These are phyloP conservation scores for Cecidostiba fungosa DNA, from an alignment of 2,888 invertebrate genomes.

Conservation along the genomic window DNA sequence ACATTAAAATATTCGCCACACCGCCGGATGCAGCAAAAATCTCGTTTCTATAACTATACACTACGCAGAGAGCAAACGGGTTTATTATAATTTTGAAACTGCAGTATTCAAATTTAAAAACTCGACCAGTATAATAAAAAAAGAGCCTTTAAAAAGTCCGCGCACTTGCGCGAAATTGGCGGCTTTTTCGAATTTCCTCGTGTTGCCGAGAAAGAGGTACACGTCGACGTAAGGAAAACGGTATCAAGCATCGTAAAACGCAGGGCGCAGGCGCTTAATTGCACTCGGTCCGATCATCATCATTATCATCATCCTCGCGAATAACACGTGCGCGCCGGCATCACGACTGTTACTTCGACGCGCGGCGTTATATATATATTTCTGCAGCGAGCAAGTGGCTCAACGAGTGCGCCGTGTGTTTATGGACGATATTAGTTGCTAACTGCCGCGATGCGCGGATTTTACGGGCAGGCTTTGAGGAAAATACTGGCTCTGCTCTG, in stretches of 20 bases:
- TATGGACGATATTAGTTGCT: conserved; percentile 12
- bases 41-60: neutral
- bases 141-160: neutral
- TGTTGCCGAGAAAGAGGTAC: neutral
- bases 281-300: neutral
- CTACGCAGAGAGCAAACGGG: neutral
- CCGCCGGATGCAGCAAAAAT: neutral
- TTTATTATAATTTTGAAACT: neutral
- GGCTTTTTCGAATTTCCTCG: neutral
- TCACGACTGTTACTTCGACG: neutral
- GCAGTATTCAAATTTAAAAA: conserved; percentile 1
- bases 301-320: neutral
- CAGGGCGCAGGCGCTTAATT: neutral
- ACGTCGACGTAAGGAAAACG: neutral
- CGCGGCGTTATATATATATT: neutral
- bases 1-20: neutral
- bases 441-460: neutral
- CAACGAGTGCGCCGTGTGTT: neutral
- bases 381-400: conserved; percentile 13
- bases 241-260: conserved; percentile 20
- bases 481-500: neutral
- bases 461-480: neutral
- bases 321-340: neutral
- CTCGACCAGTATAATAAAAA: neutral
- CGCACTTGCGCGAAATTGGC: neutral